Conservation (phyloP, 2,888 invertebrate genomes). For the Drosophila phalerata region DNA sequence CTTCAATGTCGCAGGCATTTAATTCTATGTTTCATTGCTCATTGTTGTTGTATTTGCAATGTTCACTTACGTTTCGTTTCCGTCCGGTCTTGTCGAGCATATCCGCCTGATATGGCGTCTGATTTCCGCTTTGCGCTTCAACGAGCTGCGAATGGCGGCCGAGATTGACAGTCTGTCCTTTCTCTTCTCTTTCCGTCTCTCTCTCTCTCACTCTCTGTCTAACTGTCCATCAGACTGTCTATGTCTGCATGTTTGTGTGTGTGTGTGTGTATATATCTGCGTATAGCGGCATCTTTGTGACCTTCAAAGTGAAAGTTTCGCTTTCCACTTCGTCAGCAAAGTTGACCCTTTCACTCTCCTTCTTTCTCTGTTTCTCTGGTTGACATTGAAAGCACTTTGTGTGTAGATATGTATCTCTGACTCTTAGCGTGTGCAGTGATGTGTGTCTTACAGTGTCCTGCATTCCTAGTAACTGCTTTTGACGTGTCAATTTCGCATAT, state of each 20-base stretch:
- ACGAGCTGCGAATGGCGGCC: conserved; percentile 45
- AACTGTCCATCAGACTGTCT: conserved; percentile 9
- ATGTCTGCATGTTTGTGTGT: conserved; percentile 11
- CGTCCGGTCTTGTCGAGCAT: conserved; percentile 63
- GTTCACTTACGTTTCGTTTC: conserved; percentile 66
- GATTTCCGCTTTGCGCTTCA: conserved; percentile 72
- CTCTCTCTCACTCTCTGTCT: not conserved
- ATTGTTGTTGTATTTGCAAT: conserved; percentile 42
- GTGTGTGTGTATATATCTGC: conserved; percentile 14
- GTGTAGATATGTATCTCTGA: not conserved
- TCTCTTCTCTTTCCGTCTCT: not conserved
- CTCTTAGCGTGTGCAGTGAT: not conserved
- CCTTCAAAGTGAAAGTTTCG: conserved; percentile 71
- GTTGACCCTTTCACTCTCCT: not conserved
- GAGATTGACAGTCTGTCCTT: conserved; percentile 61
- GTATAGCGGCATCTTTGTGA: conserved; percentile 41
- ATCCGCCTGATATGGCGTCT: conserved; percentile 74
- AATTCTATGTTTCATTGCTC: conserved; percentile 41
- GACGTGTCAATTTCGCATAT: conserved; percentile 26
- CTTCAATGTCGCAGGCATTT: conserved; percentile 53
- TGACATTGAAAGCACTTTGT: conserved; percentile 39
- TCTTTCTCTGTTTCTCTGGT: not conserved
- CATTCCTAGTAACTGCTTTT: conserved; percentile 26
- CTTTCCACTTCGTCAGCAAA: conserved; percentile 46
- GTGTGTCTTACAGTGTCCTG: conserved; percentile 2